A percentile compares a stretch with the other conserved stretches of the same genome.
These are phyloP conservation scores for Trichonephila inaurata DNA, from an alignment of 1,140 invertebrate species.

Conservation along the genomic window DNA sequence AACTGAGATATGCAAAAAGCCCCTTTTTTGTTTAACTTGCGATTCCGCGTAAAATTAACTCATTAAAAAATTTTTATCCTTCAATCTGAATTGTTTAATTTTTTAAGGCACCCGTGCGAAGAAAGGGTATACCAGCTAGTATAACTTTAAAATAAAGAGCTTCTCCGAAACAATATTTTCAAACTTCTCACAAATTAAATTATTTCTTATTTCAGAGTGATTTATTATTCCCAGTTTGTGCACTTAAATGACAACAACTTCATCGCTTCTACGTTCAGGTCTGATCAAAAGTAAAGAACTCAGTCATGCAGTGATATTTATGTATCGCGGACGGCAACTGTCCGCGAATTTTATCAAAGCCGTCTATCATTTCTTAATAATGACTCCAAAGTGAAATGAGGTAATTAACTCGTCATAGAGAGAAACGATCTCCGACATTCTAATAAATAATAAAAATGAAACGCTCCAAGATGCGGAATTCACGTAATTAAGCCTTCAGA, in stretches of 20 bases:
- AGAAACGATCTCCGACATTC: slow-evolving; percentile 19
- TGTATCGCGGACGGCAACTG: neutral
- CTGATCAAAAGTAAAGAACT: neutral
- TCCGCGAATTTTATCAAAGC: slow-evolving; percentile 13
- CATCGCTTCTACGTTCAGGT: neutral
- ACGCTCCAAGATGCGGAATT: neutral
- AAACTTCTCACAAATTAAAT: neutral
- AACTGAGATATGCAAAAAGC: too few species aligned
- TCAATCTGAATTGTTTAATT: too few species aligned
- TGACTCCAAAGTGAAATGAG: slow-evolving; percentile 33
- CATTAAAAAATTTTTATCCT: too few species aligned
- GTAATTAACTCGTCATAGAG: slow-evolving; percentile 49
- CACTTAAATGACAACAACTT: neutral
- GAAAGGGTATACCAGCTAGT: too few species aligned
- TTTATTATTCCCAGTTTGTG: neutral
- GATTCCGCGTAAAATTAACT: too few species aligned
- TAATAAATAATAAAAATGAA: slow-evolving; percentile 47
- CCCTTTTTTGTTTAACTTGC: too few species aligned
- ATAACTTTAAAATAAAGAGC: too few species aligned
- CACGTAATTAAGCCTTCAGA: slow-evolving; percentile 29
- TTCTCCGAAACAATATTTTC: too few species aligned
- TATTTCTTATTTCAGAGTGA: neutral
- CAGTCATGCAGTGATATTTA: neutral
- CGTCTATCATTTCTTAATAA: slow-evolving; percentile 35
- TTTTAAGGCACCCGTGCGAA: too few species aligned